Evolutionary conservation across 2,888 invertebrate species (phyloP), one percentile per base, ranked within the genome.

Genomic region (Polymixis flavicincta): DNA sequence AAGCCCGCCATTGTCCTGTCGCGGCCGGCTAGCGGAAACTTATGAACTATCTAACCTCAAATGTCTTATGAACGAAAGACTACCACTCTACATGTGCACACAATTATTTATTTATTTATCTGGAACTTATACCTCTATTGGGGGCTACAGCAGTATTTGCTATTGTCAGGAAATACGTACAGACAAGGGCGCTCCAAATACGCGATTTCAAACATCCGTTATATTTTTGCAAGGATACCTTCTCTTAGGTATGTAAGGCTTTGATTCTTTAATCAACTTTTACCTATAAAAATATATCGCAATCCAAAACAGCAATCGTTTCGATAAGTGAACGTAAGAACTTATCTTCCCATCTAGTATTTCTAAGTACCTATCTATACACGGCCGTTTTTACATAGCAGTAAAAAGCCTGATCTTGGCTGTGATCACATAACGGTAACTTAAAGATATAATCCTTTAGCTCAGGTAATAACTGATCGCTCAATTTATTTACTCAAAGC

Each of bases 1-100:
- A 89, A 90, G 84, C 87, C 90, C 87, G 90, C 94, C 91, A 95
- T 95, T 95, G 95, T 95, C 89, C 93, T 95, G 95, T 95, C 95
- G 92, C 85, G 86, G 42, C 89, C 90, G 88, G 89, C 89, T 90
- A 88, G 90, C 90, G 88, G 80, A 93, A 91, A 93, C 93, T 92
- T 94, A 93, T 94, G 92, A 92, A 92, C 92, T 90, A 89, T 90
- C 90, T 91, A 91, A 92, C 92, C 91, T 93, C 92, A 92, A 92
- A 91, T 87, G 90, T 89, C 90, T 90, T 89, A 76, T 72, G 86
- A 90, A 87, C 86, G 87, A 90, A 89, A 80, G 80, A 85, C 71
- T 87, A 85, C 81, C 74, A 73, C 61, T 73, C 71, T 61, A 76
- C 61, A 66, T 73, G 66, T 70, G 70, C 59, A 71, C 61, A 65